Evolutionary conservation across 2,888 invertebrate genomes (phyloP).

Genomic region (Drosophila paracracens): DNA sequence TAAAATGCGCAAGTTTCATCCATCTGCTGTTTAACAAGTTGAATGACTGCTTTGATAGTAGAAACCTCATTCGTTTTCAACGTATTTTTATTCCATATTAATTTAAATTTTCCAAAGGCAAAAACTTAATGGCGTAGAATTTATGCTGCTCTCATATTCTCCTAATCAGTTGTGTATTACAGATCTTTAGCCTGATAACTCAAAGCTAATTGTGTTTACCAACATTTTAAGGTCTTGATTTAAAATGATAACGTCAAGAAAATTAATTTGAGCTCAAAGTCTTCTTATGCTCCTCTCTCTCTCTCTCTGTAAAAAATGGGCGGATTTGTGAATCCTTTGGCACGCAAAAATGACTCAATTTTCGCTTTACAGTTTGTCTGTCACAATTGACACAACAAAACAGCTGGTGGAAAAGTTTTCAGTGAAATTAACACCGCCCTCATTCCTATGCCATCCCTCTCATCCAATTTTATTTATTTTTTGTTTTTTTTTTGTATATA

Average conservation of each 20-base stretch:
- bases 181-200: background rate
- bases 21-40: slow-evolving; percentile 5
- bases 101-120: background rate
- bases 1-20: slow-evolving; percentile 47
- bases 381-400: slow-evolving; percentile 54
- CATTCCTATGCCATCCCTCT: background rate
- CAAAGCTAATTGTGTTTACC: background rate
- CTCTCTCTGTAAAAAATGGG: slow-evolving; percentile 16
- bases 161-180: background rate
- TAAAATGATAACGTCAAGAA: background rate
- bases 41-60: background rate
- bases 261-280: slow-evolving; percentile 1
- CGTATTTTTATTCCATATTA: background rate
- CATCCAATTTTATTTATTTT: background rate
- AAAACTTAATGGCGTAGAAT: background rate
- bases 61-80: background rate
- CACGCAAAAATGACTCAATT: slow-evolving; percentile 62
- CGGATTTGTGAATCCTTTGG: slow-evolving; percentile 24
- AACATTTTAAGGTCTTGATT: background rate
- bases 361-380: slow-evolving; percentile 48
- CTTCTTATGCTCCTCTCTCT: background rate
- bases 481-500: slow-evolving; percentile 11
- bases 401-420: slow-evolving; percentile 48
- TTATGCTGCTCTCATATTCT: background rate
- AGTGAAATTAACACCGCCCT: slow-evolving; percentile 30